A percentile compares a stretch with the other conserved stretches of the same genome.
Evolutionary conservation across 2,888 invertebrate genomes (phyloP).

Genomic region (Caradrina clavipalpis): DNA sequence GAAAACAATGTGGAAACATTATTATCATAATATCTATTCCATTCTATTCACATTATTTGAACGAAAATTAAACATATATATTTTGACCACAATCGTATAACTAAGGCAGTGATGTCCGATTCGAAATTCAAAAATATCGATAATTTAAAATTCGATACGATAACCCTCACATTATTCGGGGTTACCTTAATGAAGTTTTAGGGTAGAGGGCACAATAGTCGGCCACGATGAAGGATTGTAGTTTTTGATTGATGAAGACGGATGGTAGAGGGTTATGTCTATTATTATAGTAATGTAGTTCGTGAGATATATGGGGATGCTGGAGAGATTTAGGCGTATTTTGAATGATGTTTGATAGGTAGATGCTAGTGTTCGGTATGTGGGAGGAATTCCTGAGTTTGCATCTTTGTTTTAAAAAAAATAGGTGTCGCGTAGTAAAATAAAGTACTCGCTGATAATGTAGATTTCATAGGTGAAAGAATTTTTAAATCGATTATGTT

Average conservation of each 20-base stretch:
- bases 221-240: conserved; percentile 65
- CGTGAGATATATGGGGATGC: conserved; percentile 35
- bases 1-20: too few species aligned
- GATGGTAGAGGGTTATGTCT: conserved; percentile 54
- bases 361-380: not conserved
- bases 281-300: conserved; percentile 46
- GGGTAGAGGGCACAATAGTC: conserved; percentile 65
- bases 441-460: too few species aligned
- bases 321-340: conserved; percentile 13
- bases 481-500: too few species aligned
- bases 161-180: conserved; percentile 37
- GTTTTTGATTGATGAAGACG: conserved; percentile 73
- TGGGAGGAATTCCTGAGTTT: not conserved
- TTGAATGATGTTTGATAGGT: not conserved
- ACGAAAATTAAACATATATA: too few species aligned
- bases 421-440: too few species aligned
- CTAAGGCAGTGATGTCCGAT: not conserved
- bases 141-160: not conserved
- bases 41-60: too few species aligned
- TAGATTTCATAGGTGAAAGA: too few species aligned
- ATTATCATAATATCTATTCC: too few species aligned
- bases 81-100: not conserved
- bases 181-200: conserved; percentile 68
- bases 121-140: conserved; percentile 6
- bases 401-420: too few species aligned